These are phyloP conservation scores for Grallaria varia DNA, from an alignment of 2,113 vertebrate genomes.

Conservation along the genomic window DNA sequence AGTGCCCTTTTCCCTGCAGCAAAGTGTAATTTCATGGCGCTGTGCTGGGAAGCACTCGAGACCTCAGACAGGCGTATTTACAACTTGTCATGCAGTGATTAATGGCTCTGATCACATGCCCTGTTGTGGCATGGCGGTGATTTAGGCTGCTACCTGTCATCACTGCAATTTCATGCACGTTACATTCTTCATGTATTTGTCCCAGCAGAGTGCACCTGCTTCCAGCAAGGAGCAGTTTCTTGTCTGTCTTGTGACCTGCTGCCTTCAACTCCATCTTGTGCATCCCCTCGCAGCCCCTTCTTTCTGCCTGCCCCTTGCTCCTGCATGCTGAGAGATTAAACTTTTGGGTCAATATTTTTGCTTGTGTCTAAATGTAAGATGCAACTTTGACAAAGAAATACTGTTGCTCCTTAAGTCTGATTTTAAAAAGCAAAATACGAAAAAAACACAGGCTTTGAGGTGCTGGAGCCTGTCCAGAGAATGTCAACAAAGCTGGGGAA, in stretches of 20 bases:
- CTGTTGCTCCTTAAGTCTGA: background rate
- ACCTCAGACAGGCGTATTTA: constrained; percentile 1
- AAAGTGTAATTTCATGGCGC: fast-evolving
- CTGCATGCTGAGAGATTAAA: background rate
- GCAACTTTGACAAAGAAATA: background rate
- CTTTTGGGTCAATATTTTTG: background rate
- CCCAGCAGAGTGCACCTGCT: constrained; percentile 27
- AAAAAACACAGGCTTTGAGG: background rate
- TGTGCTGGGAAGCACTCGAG: background rate
- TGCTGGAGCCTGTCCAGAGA: background rate
- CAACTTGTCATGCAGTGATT: background rate
- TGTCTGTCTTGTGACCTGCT: background rate
- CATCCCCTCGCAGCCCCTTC: background rate
- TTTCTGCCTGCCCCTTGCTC: background rate
- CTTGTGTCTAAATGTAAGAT: background rate
- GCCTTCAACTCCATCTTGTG: background rate
- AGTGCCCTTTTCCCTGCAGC: background rate
- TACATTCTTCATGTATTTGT: background rate
- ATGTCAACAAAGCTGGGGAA: background rate
- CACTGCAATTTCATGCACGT: background rate
- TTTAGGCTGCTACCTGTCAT: constrained; percentile 19
- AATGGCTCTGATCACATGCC: constrained; percentile 18
- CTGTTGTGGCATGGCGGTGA: background rate
- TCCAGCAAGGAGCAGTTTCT: background rate
- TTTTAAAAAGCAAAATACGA: background rate